Percentiles rank a stretch among this genome's conserved stretches.
These are phyloP conservation scores for Andinoacara biseriatus DNA, from an alignment of 2,113 vertebrate species.

Conservation along the genomic window DNA sequence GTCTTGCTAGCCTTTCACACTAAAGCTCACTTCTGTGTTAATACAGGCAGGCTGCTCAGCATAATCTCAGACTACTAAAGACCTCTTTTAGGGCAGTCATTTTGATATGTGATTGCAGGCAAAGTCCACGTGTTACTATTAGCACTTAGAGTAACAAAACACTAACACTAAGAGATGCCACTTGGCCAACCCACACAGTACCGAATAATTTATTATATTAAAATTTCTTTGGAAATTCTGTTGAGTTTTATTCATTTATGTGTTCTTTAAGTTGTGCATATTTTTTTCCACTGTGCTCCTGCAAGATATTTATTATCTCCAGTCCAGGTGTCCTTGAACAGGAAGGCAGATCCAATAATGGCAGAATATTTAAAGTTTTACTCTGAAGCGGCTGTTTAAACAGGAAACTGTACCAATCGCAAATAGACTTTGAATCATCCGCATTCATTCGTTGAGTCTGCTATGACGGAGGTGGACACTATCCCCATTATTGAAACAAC, in stretches of 20 bases:
- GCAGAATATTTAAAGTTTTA: background rate
- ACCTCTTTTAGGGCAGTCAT: background rate
- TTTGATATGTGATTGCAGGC: background rate
- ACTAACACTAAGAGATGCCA: background rate
- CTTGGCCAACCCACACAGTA: background rate
- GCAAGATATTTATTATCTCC: background rate
- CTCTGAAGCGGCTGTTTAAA: background rate
- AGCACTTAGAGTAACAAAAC: background rate
- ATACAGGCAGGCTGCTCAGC: constrained; percentile 1
- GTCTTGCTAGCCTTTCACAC: background rate
- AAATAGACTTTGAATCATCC: background rate
- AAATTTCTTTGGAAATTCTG: background rate
- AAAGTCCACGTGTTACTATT: constrained; percentile 8
- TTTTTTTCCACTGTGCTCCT: background rate
- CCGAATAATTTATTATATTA: background rate
- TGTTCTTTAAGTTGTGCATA: background rate
- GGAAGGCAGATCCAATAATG: background rate
- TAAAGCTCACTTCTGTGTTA: background rate
- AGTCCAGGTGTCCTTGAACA: background rate
- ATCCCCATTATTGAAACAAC: background rate
- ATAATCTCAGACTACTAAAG: background rate
- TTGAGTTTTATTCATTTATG: background rate
- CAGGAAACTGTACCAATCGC: background rate
- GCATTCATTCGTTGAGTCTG: background rate
- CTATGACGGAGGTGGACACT: background rate